A percentile compares a stretch with the other conserved stretches of the same genome.
Conservation (phyloP, 2,888 invertebrate species). For the Leptinotarsa tumamoca region DNA sequence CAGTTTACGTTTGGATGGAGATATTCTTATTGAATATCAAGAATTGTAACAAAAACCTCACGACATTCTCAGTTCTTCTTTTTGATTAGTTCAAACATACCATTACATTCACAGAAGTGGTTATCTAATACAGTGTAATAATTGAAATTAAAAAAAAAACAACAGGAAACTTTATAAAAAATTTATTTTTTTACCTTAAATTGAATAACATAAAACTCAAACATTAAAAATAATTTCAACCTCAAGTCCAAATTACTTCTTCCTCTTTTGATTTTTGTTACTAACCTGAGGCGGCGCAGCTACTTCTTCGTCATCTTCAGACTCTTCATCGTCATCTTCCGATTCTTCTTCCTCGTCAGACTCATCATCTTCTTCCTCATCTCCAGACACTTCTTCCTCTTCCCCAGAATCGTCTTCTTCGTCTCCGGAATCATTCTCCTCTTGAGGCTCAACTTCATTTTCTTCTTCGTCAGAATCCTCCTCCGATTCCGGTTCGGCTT, state of each 20-base stretch:
- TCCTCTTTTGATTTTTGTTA: slow-evolving; percentile 43
- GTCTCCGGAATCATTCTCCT: slow-evolving; percentile 21
- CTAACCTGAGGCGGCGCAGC: slow-evolving; percentile 44
- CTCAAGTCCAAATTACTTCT: slow-evolving; percentile 41
- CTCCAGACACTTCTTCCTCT: slow-evolving; percentile 18
- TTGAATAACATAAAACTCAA: slow-evolving; percentile 11
- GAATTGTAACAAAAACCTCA: too few species aligned
- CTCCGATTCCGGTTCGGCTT: not conserved
- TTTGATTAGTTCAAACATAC: too few species aligned
- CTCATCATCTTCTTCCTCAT: slow-evolving; percentile 23
- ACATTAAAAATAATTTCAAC: slow-evolving; percentile 4
- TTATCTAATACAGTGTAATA: too few species aligned
- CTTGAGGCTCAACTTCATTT: not conserved
- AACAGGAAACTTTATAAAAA: slow-evolving; percentile 9
- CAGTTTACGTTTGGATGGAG: too few species aligned
- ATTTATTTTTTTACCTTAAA: slow-evolving; percentile 14
- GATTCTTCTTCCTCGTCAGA: slow-evolving; percentile 11
- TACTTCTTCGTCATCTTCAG: slow-evolving; percentile 31
- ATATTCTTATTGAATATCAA: too few species aligned
- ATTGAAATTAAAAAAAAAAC: not conserved
- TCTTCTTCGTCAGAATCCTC: slow-evolving; percentile 9
- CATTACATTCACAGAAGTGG: too few species aligned
- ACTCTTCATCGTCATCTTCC: too few species aligned
- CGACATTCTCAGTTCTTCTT: too few species aligned
- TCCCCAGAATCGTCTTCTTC: slow-evolving; percentile 21